Evolutionary conservation across 2,888 invertebrate genomes (phyloP).

Genomic region (Koerneria pararmatus): DNA sequence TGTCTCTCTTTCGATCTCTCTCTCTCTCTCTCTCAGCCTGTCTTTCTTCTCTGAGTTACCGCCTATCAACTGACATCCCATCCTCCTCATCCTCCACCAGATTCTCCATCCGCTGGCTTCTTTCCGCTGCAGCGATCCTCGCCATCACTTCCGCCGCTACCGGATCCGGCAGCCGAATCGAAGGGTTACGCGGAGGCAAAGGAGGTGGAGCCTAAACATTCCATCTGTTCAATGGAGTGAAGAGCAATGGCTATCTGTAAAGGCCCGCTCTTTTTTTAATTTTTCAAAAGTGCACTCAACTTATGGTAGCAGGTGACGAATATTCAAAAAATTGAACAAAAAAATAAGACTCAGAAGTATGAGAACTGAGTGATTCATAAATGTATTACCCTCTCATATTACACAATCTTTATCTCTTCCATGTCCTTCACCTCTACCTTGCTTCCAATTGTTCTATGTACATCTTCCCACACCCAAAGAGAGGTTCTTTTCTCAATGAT

Average conservation of each 20-base stretch:
- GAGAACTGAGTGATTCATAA: background rate
- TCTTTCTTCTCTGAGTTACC: too few species aligned
- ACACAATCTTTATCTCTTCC: too few species aligned
- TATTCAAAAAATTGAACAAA: background rate
- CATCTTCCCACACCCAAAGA: too few species aligned
- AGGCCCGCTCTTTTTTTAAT: too few species aligned
- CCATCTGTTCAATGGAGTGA: conserved; percentile 32
- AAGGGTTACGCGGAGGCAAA: conserved; percentile 40
- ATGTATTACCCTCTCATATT: too few species aligned
- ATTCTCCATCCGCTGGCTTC: background rate
- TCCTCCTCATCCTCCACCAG: background rate
- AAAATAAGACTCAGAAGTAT: background rate
- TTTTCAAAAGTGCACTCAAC: too few species aligned
- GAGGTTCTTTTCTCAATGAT: too few species aligned
- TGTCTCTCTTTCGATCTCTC: background rate
- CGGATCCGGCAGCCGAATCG: conserved; percentile 39
- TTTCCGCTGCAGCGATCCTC: conserved; percentile 12
- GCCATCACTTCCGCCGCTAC: conserved; percentile 30
- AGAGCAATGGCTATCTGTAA: too few species aligned
- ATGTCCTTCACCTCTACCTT: too few species aligned
- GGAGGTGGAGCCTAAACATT: conserved; percentile 46
- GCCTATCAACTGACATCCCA: too few species aligned
- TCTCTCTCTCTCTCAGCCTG: background rate
- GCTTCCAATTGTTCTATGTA: too few species aligned
- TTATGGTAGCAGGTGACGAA: background rate